phyloP scores from a whole-genome alignment of 2,113 vertebrate species.

The Rallus limicola region DNA sequence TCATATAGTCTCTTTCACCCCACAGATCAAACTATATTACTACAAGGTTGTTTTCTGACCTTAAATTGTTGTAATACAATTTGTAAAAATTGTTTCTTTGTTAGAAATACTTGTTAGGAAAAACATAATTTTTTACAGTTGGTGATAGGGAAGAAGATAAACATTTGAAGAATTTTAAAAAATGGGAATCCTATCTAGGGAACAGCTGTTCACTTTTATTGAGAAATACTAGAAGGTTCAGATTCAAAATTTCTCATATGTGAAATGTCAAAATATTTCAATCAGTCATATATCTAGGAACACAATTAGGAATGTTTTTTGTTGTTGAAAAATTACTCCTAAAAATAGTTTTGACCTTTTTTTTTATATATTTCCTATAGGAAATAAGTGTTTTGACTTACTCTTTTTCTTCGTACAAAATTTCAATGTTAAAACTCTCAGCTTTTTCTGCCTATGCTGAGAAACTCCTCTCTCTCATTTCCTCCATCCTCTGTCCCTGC shows the following conservation, averaged over 20 bases:
- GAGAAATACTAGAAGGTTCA: neutral
- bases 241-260: neutral
- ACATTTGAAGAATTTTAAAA: neutral
- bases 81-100: neutral
- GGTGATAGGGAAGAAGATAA: neutral
- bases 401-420: neutral
- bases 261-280: slow-evolving; percentile 10
- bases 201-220: neutral
- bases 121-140: neutral
- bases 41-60: neutral
- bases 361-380: neutral
- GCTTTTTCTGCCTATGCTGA: neutral
- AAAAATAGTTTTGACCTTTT: neutral
- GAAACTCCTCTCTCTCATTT: neutral
- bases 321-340: accelerated
- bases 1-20: neutral
- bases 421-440: neutral
- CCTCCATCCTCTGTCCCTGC: neutral
- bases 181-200: neutral
- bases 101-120: neutral
- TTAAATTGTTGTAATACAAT: neutral
- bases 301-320: neutral
- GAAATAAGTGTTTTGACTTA: neutral
- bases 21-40: neutral
- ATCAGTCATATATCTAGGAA: neutral